Conservation (phyloP, 37 sponge, comb jelly and placozoan genomes). For the Diacarnus erythraeanus region DNA sequence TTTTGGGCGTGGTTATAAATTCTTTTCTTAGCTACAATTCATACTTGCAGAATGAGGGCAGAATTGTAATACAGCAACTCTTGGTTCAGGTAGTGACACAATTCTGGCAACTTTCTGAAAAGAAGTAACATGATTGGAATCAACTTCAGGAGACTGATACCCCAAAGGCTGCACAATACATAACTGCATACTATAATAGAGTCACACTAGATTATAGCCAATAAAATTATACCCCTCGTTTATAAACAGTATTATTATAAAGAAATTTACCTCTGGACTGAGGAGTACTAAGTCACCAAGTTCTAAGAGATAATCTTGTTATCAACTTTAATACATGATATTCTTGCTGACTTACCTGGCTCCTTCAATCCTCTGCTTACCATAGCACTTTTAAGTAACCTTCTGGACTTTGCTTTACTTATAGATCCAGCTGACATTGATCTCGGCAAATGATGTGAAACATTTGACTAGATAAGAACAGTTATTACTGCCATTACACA, state of each 20-base stretch:
- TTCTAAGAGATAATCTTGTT: not conserved
- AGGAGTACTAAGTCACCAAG: not conserved
- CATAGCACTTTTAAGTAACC: not conserved
- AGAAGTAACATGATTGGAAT: not conserved
- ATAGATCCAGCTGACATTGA: not conserved
- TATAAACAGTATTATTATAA: not conserved
- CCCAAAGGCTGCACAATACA: no score
- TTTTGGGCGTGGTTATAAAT: no score
- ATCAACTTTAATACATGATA: not conserved
- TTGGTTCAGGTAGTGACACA: constrained; percentile 36
- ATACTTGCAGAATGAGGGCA: no score
- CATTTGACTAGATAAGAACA: not conserved
- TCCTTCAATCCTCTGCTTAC: not conserved
- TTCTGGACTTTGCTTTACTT: not conserved
- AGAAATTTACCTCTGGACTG: not conserved
- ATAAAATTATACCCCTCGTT: no score
- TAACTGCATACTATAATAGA: no score
- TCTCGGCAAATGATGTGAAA: not conserved
- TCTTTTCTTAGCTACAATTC: no score
- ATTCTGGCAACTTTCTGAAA: constrained; percentile 38
- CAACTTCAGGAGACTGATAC: not conserved
- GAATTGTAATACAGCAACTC: constrained; percentile 41
- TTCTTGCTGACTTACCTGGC: constrained; percentile 13
- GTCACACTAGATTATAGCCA: no score
- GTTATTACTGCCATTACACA: no score